These are phyloP conservation scores for Panthera tigris DNA, from an alignment of 2,113 vertebrate genomes.

Conservation along the genomic window DNA sequence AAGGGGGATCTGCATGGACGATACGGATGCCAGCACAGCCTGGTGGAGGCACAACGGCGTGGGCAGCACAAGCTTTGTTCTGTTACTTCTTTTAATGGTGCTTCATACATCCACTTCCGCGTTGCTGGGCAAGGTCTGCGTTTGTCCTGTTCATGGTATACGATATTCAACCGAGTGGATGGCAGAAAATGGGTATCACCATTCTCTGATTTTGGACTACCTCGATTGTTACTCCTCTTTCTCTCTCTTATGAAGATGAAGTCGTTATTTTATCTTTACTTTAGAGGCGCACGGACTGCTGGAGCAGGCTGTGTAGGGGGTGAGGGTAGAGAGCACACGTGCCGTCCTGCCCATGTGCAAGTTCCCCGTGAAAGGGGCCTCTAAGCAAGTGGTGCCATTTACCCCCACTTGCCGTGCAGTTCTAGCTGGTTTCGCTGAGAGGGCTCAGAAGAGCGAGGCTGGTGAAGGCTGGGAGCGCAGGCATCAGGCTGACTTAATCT, in stretches of 20 bases:
- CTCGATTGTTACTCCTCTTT: background rate
- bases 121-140: background rate
- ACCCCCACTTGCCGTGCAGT: rapidly evolving
- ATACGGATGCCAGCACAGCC: background rate
- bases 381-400: background rate
- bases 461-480: background rate
- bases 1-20: background rate
- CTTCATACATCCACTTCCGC: background rate
- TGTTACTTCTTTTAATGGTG: background rate
- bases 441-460: background rate
- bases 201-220: background rate
- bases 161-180: background rate
- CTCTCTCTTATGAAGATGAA: background rate
- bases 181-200: background rate
- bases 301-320: background rate
- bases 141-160: background rate
- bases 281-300: background rate
- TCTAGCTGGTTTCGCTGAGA: background rate
- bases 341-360: background rate
- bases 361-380: background rate
- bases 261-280: background rate
- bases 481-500: background rate
- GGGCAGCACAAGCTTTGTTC: background rate
- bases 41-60: rapidly evolving
- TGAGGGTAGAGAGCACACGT: background rate